Evolutionary conservation across 2,888 invertebrate genomes (phyloP), one percentile per base, ranked within the genome.

Genomic region (Hemaris fuciformis): DNA sequence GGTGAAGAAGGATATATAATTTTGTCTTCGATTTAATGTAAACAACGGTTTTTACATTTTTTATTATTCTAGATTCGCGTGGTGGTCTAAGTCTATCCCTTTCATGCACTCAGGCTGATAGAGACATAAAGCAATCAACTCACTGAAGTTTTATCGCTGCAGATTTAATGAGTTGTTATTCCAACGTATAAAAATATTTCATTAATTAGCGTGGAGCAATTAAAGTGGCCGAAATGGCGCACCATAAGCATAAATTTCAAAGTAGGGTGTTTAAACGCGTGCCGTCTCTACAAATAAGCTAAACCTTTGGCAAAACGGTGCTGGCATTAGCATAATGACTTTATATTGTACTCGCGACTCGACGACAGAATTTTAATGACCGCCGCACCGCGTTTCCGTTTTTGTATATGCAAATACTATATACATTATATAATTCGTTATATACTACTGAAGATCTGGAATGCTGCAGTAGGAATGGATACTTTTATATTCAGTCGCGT

Each of bases 281-380:
- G 67, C 70, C 70, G 67, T 75, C 73, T 75, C 74, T 70, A 74
- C 80, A 88, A 88, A 90, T 86, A 85, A 88, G 83, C 87, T 87
- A 85, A 89, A 88, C 83, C 85, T 85, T 79, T 74, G 74, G 79
- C 80, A 85, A 84, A 88, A 89, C 80, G 71, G 80, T 76, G 71
- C 64, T 64, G 68, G 70, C 81, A 90, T 91, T 90, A 90, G 82
- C 90, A 90, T 91, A 91, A 91, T 90, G 87, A 89, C 90, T 91
- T 89, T 88, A 91, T 91, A 60, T 60, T 53, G 60, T 53, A 48
- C 60, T 60, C 60, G 60, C 18, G n/a, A 38, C 75, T 77, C 82
- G 83, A 78, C 77, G 75, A 73, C 81, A 73, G 89, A 88, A 91
- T 91, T 86, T 89, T 88, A 90, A 91, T 88, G 85, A 73, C 74